A percentile compares a stretch with the other conserved stretches of the same genome.
Evolutionary conservation across 2,888 invertebrate species (phyloP).

Genomic region (Emesis castigata): DNA sequence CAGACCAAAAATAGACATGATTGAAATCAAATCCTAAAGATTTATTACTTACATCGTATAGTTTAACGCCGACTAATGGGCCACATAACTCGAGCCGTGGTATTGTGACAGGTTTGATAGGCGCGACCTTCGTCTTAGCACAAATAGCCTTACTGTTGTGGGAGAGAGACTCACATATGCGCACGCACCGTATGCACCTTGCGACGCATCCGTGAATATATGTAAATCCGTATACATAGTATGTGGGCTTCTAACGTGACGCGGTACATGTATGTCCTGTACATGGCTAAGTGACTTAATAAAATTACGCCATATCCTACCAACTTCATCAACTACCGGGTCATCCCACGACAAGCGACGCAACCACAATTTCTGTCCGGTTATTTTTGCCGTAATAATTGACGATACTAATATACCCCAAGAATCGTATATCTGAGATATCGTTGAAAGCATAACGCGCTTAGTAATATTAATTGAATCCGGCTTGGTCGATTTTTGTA

Average conservation of each 20-base stretch:
- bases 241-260: not conserved
- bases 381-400: not conserved
- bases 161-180: not conserved
- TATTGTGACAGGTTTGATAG: constrained; percentile 34
- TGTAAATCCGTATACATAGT: not conserved
- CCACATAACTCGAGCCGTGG: constrained; percentile 65
- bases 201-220: not conserved
- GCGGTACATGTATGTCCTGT: not conserved
- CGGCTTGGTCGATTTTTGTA: not conserved
- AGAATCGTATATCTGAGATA: not conserved
- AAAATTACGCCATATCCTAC: not conserved
- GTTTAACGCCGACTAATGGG: not conserved
- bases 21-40: constrained; percentile 24
- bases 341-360: not conserved
- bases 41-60: not conserved
- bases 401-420: not conserved
- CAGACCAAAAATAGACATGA: constrained; percentile 59
- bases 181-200: not conserved
- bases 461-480: not conserved
- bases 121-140: not conserved
- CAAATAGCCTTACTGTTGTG: not conserved
- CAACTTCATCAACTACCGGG: not conserved
- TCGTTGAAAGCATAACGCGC: not conserved
- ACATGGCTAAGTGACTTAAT: not conserved
- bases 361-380: not conserved